These are phyloP conservation scores for Caenorhabditis sp. DNA, from an alignment of 2,888 invertebrate species.

Conservation along the genomic window DNA sequence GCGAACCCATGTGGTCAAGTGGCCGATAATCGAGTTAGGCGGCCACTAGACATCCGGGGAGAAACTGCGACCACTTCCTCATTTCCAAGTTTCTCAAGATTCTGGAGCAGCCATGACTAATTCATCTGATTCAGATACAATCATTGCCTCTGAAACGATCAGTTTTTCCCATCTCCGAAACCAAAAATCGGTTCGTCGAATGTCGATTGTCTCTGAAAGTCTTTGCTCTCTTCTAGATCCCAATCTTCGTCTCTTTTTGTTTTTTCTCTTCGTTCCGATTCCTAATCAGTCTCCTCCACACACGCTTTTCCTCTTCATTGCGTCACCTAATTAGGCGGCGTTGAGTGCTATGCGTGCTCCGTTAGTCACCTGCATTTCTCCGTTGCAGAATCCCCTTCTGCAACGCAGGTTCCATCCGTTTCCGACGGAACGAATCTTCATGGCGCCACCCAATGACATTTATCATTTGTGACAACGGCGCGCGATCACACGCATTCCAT, in stretches of 20 bases:
- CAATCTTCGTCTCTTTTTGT: conserved; percentile 5
- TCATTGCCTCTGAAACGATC: too few relatives aligned
- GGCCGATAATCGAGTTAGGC: conserved; percentile 7
- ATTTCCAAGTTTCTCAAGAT: too few relatives aligned
- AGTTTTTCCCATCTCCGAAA: too few relatives aligned
- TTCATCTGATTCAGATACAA: too few relatives aligned
- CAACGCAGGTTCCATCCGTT: too few relatives aligned
- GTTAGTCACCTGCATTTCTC: not conserved
- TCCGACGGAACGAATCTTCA: too few relatives aligned
- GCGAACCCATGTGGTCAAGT: conserved; percentile 8
- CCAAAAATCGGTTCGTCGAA: too few relatives aligned
- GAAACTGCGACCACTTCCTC: not conserved
- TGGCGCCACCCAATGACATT: not conserved
- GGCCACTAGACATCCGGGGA: not conserved
- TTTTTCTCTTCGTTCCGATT: not conserved
- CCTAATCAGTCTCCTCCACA: not conserved
- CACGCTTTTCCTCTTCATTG: not conserved
- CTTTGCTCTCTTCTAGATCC: conserved; percentile 8
- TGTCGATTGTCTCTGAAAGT: too few relatives aligned
- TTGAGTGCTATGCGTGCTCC: conserved; percentile 17
- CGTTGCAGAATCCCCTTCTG: too few relatives aligned
- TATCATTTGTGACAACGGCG: not conserved
- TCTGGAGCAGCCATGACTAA: too few relatives aligned
- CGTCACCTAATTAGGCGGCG: conserved; percentile 28
- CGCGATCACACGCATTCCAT: not conserved